phyloP scores from a whole-genome alignment of 2,113 vertebrate species.

The Pseudorhombus dupliciocellatus region DNA sequence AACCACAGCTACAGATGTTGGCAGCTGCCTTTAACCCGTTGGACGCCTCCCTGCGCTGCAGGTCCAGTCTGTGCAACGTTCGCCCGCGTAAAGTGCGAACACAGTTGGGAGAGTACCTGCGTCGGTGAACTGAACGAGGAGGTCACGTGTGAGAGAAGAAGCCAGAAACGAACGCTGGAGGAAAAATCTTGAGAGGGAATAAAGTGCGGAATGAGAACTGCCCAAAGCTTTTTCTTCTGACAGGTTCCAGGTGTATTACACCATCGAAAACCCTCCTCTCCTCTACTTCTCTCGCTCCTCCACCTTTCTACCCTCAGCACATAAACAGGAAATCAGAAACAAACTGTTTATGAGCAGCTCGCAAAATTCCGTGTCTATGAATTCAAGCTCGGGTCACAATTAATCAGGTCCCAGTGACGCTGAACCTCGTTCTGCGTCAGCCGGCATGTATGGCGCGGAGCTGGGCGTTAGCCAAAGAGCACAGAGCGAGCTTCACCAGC shows the following conservation, averaged over 20 bases:
- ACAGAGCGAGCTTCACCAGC: slow-evolving; percentile 59
- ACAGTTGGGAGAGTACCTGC: background rate
- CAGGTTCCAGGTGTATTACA: slow-evolving; percentile 56
- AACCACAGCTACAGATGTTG: slow-evolving; percentile 92
- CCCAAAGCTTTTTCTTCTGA: slow-evolving; percentile 47
- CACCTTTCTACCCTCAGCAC: background rate
- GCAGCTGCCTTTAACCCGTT: slow-evolving; percentile 81
- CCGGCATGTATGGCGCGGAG: slow-evolving; percentile 32
- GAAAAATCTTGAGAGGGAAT: slow-evolving; percentile 18
- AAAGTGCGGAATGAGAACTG: slow-evolving; percentile 26
- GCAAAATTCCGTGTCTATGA: slow-evolving; percentile 43
- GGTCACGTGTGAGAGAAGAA: background rate
- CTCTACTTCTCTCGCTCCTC: slow-evolving; percentile 46
- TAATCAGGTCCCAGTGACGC: slow-evolving; percentile 56
- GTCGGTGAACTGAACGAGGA: background rate
- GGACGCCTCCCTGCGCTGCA: slow-evolving; percentile 31
- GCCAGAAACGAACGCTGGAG: slow-evolving; percentile 1
- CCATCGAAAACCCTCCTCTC: slow-evolving; percentile 43
- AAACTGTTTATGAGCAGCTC: slow-evolving; percentile 64
- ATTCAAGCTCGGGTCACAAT: slow-evolving; percentile 52
- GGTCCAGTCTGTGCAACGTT: slow-evolving; percentile 5
- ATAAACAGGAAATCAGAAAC: slow-evolving; percentile 74
- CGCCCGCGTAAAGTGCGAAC: background rate
- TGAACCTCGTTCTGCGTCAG: slow-evolving; percentile 37
- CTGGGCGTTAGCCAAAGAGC: slow-evolving; percentile 58